A percentile compares a stretch with the other conserved stretches of the same genome.
Evolutionary conservation across 2,797 vertebrate genomes (phyloP).

Genomic region (Pelochelys cantorii): DNA sequence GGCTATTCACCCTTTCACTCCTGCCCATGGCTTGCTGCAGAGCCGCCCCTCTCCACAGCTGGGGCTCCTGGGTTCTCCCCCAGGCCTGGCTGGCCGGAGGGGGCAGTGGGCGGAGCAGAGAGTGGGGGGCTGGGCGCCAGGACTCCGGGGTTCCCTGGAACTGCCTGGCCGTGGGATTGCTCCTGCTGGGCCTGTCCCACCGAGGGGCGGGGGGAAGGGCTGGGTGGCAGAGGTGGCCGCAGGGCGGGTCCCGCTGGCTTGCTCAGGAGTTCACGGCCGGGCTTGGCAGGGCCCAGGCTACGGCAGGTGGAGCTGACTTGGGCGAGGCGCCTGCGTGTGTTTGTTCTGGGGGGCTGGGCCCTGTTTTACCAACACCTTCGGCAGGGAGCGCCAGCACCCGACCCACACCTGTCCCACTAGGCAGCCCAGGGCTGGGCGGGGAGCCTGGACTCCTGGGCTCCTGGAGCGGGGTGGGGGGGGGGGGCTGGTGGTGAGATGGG

Average conservation of each 20-base stretch:
- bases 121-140: conserved; percentile 4
- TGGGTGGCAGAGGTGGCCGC: not conserved
- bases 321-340: not conserved
- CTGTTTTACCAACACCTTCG: not conserved
- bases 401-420: no score
- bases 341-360: not conserved
- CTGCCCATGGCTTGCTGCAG: no score
- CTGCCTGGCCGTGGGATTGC: not conserved
- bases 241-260: not conserved
- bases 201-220: no score
- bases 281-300: not conserved
- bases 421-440: no score
- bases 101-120: not conserved
- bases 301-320: not conserved
- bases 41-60: no score
- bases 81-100: not conserved
- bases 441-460: no score
- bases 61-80: not conserved
- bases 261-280: not conserved
- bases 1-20: no score
- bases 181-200: no score
- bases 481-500: not conserved
- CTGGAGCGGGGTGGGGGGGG: no score
- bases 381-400: no score
- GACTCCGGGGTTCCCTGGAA: not conserved